These are phyloP conservation scores for Merops nubicus DNA, from an alignment of 2,113 vertebrate genomes.

Conservation along the genomic window DNA sequence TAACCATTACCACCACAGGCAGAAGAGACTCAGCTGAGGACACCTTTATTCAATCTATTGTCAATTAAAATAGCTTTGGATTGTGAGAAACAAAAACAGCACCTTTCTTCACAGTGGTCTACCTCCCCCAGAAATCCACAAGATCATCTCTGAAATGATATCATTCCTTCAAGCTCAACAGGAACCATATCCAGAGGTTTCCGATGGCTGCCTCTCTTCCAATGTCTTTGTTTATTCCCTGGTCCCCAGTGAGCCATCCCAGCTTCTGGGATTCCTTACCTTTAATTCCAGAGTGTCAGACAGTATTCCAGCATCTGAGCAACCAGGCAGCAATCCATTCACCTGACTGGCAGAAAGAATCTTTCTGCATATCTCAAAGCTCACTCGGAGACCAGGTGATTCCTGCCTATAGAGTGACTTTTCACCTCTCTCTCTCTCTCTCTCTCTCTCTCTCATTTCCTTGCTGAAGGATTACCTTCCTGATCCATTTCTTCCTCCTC, in stretches of 20 bases:
- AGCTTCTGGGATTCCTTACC: background rate
- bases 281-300: background rate
- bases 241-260: background rate
- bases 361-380: background rate
- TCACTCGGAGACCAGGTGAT: background rate
- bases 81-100: background rate
- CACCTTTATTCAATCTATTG: background rate
- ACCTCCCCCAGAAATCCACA: background rate
- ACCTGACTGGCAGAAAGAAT: background rate
- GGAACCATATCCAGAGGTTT: background rate
- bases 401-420: background rate
- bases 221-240: background rate
- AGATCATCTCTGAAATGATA: background rate
- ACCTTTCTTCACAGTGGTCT: background rate
- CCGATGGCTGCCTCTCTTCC: background rate
- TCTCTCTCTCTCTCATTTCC: background rate
- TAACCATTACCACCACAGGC: background rate
- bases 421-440: background rate
- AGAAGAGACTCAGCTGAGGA: background rate
- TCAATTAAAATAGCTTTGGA: background rate
- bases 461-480: background rate
- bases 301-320: background rate
- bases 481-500: background rate
- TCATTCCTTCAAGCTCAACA: fast-evolving
- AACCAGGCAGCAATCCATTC: background rate